Evolutionary conservation across 2,888 invertebrate species (phyloP), one percentile per base, ranked within the genome.

Genomic region (Encarsia formosa): DNA sequence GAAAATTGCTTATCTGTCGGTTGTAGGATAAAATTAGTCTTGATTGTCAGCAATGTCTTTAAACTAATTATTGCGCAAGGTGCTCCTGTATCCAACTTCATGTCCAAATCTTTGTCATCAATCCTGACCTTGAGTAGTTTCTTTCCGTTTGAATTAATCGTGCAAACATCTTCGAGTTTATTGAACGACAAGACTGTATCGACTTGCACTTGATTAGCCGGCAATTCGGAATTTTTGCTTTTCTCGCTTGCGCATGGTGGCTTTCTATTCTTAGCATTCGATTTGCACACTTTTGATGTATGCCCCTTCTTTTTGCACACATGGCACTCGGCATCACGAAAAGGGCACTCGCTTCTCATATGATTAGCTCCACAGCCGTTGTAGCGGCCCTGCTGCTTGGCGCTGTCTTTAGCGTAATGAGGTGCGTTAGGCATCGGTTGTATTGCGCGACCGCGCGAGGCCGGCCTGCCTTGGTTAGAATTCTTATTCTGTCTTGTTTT

Each of bases 61-160:
- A 11, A 11, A 23, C 48, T 49, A 3, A 57, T 38, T 6, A 57
- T 52, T 2, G 40, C 49, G 35, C 54, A 51, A 1, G 54, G 54
- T 9, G 57, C 53, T 32, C 57, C 57, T 5, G 54, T 54, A 31
- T 54, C 52, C 1, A 55, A 13, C 39, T 55, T 52, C 50, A 52
- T 52, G 22, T 37, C 9, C 0, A 47, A 3, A 3, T 32, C 22
- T 2, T 40, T 15, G 1, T 48, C 50, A 20, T 53, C 42, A 11
- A 58, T 52, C 11, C 34, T 19, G 1, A 58, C 55, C 1, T 23
- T 3, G 19, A 57, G 34, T 32, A 51, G 26, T 26, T 48, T 38
- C 20, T 54, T 54, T 2, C 23, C 35, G 0, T 32, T 15, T 15
- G 26, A 22, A 11, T 42, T 24, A 1, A 53, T 13, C 3, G 48